These are phyloP conservation scores for Heliangelus exortis DNA, from an alignment of 2,797 vertebrate genomes.

Conservation along the genomic window DNA sequence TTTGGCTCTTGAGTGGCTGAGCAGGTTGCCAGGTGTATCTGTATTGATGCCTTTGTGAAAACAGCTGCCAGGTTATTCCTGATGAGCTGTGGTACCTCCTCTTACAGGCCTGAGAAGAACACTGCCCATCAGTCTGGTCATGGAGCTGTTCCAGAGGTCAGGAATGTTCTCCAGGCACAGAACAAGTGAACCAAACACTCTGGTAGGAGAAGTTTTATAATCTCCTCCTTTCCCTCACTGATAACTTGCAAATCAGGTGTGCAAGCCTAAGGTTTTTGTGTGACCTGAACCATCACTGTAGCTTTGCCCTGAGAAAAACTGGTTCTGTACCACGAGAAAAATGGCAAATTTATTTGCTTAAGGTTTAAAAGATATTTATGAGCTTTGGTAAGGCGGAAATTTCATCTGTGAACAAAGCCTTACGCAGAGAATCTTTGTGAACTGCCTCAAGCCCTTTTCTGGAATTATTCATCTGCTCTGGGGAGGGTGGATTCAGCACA, in stretches of 20 bases:
- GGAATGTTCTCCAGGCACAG: not conserved
- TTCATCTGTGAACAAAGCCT: conserved; percentile 62
- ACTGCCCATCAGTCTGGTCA: not conserved
- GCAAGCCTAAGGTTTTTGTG: not conserved
- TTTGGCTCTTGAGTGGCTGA: not conserved
- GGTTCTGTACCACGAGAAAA: not conserved
- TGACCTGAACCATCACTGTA: fast-evolving
- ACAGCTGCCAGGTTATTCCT: not conserved
- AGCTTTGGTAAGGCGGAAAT: conserved; percentile 70
- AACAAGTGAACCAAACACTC: not conserved
- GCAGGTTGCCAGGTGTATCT: not conserved
- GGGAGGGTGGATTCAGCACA: not conserved
- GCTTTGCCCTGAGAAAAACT: conserved; percentile 16
- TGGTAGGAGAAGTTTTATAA: not conserved
- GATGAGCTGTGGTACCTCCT: not conserved
- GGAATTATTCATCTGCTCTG: not conserved
- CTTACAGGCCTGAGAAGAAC: not conserved
- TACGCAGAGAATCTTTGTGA: conserved; percentile 26
- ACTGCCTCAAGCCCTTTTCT: conserved; percentile 5
- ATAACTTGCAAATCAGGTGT: fast-evolving
- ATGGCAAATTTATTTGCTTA: conserved; percentile 67
- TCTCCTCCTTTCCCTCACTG: not conserved
- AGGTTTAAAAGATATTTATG: conserved; percentile 69
- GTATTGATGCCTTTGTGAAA: not conserved
- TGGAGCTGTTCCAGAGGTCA: not conserved